These are phyloP conservation scores for Chiloscyllium punctatum DNA, from an alignment of 2,797 vertebrate genomes.

Conservation along the genomic window DNA sequence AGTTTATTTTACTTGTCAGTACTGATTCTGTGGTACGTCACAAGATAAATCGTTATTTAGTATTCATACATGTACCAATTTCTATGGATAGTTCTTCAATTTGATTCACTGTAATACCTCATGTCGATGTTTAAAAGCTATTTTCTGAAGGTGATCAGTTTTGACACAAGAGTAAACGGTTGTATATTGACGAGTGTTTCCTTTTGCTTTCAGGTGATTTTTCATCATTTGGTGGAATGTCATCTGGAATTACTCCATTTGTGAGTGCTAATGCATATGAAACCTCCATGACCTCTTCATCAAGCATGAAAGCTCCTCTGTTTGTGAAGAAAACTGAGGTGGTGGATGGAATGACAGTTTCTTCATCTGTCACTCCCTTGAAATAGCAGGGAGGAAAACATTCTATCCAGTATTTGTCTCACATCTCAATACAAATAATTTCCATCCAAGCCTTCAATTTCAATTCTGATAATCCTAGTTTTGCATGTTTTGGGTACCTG, in stretches of 20 bases:
- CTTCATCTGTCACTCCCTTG: neutral
- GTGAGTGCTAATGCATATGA: neutral
- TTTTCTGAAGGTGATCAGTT: neutral
- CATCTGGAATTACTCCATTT: neutral
- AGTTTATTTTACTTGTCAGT: neutral
- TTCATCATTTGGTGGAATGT: neutral
- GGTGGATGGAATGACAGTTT: neutral
- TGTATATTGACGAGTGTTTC: neutral
- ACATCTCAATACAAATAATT: neutral
- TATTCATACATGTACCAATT: no score
- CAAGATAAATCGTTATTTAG: no score
- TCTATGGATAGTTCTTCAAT: no score
- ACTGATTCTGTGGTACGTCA: neutral
- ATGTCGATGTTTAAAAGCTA: neutral
- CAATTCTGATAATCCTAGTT: neutral
- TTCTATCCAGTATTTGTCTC: neutral
- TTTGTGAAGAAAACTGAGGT: neutral
- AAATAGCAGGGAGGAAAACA: neutral
- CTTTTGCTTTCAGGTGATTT: neutral
- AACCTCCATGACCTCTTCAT: accelerated
- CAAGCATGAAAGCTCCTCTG: neutral
- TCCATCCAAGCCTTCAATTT: neutral
- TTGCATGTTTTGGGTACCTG: neutral
- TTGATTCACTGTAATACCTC: no score
- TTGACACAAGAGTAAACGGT: neutral